Evolutionary conservation across 2,888 invertebrate species (phyloP).

Genomic region (Myopa testacea): DNA sequence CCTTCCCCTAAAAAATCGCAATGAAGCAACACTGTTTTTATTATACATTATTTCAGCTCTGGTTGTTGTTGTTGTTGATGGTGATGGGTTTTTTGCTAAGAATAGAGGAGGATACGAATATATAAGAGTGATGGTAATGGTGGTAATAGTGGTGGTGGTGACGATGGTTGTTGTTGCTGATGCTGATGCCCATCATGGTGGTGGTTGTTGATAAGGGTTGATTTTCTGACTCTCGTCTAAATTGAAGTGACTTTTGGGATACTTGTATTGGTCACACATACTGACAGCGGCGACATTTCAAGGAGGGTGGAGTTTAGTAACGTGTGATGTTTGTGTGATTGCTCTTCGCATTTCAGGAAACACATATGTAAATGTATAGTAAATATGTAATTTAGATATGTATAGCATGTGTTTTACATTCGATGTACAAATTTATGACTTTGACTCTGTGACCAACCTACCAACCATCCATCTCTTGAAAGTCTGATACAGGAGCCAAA

Average conservation of each 20-base stretch:
- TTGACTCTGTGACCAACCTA: conserved; percentile 26
- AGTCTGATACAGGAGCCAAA: not conserved
- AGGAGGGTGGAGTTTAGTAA: conserved; percentile 57
- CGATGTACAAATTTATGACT: conserved; percentile 36
- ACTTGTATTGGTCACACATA: conserved; percentile 54
- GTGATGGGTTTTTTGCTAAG: too few relatives aligned
- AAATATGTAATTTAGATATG: not conserved
- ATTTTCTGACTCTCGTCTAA: conserved; percentile 68
- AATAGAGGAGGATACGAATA: too few relatives aligned
- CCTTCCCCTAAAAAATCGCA: too few relatives aligned
- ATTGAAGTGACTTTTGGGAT: conserved; percentile 66
- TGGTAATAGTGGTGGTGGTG: not conserved
- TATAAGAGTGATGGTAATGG: too few relatives aligned
- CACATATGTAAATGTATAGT: not conserved
- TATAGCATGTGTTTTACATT: conserved; percentile 27
- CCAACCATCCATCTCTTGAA: not conserved
- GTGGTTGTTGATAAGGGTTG: conserved; percentile 64
- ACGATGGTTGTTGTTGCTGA: not conserved
- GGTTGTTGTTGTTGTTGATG: too few relatives aligned
- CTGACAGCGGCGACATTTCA: not conserved
- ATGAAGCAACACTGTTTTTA: too few relatives aligned
- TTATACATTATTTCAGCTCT: too few relatives aligned
- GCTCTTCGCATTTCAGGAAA: not conserved
- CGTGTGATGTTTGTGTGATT: not conserved
- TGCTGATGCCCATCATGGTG: conserved; percentile 36